Percentiles rank a stretch among this genome's conserved stretches.
These are phyloP conservation scores for Saturnia pavonia DNA, from an alignment of 2,888 invertebrate species.

Conservation along the genomic window DNA sequence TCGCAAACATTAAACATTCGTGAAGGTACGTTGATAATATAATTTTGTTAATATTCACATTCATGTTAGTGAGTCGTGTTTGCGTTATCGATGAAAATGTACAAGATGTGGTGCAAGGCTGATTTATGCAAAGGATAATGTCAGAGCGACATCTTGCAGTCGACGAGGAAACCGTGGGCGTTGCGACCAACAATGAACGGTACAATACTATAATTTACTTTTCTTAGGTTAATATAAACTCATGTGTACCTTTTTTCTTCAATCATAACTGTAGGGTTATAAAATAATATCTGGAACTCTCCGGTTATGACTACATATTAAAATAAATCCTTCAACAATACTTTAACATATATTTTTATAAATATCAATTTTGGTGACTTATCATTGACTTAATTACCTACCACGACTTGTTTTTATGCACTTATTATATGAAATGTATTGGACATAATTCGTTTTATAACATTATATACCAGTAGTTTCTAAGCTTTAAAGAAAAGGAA, in stretches of 20 bases:
- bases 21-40: constrained; percentile 15
- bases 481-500: too few species aligned
- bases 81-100: constrained; percentile 53
- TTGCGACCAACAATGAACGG: constrained; percentile 34
- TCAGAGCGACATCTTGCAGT: constrained; percentile 47
- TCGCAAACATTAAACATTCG: not conserved
- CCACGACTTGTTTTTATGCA: too few species aligned
- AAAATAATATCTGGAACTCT: too few species aligned
- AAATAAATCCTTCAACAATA: too few species aligned
- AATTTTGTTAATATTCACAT: constrained; percentile 26
- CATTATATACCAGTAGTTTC: too few species aligned
- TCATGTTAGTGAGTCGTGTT: constrained; percentile 40
- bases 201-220: constrained; percentile 5
- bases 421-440: not conserved
- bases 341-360: too few species aligned
- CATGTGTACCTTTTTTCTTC: not conserved
- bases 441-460: not conserved
- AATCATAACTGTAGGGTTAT: not conserved
- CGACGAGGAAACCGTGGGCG: constrained; percentile 44
- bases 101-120: constrained; percentile 58
- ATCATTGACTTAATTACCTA: too few species aligned
- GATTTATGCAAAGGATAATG: constrained; percentile 61
- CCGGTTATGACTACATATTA: too few species aligned
- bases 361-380: too few species aligned
- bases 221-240: not conserved